These are phyloP conservation scores for Lepidotrigona ventralis DNA, from an alignment of 1,140 invertebrate genomes.

Conservation along the genomic window DNA sequence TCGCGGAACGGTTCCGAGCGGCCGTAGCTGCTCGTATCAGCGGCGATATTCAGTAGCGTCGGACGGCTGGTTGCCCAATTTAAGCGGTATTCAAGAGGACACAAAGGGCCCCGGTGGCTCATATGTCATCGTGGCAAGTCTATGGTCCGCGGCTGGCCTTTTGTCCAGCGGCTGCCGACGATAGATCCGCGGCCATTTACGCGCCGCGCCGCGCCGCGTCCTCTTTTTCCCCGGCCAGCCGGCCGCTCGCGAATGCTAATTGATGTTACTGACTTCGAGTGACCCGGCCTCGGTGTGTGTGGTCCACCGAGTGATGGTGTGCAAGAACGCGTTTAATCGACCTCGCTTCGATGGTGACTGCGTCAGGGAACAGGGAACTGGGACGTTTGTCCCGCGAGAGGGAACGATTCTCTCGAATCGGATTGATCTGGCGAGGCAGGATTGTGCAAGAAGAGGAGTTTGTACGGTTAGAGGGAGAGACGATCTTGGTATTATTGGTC, in stretches of 20 bases:
- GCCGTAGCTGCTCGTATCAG: constrained; percentile 33
- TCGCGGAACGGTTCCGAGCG: constrained; percentile 50
- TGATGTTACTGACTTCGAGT: constrained; percentile 69
- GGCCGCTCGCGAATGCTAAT: constrained; percentile 72
- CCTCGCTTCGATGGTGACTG: not conserved
- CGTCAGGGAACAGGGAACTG: not conserved
- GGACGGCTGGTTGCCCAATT: constrained; percentile 71
- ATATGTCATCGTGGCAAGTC: constrained; percentile 75
- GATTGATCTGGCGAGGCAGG: not conserved
- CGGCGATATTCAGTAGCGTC: constrained; percentile 66
- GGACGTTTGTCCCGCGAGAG: constrained; percentile 7
- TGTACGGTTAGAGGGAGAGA: not conserved
- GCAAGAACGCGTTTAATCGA: constrained; percentile 8
- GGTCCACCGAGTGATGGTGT: constrained; percentile 35
- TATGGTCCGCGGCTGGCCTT: constrained; percentile 46
- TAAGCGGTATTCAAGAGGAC: constrained; percentile 75
- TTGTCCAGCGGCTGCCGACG: constrained; percentile 49
- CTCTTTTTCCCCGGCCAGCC: constrained; percentile 11
- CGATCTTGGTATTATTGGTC: not conserved
- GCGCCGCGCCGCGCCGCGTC: constrained; percentile 16
- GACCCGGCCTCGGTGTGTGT: constrained; percentile 65
- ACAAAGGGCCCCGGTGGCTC: constrained; percentile 74
- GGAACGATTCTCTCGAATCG: not conserved
- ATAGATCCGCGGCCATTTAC: constrained; percentile 67
- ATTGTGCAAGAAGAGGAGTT: constrained; percentile 1